Percentiles rank a stretch among this genome's conserved stretches.
These are phyloP conservation scores for Dolichallabes microphthalmus DNA, from an alignment of 2,113 vertebrate genomes.

Conservation along the genomic window DNA sequence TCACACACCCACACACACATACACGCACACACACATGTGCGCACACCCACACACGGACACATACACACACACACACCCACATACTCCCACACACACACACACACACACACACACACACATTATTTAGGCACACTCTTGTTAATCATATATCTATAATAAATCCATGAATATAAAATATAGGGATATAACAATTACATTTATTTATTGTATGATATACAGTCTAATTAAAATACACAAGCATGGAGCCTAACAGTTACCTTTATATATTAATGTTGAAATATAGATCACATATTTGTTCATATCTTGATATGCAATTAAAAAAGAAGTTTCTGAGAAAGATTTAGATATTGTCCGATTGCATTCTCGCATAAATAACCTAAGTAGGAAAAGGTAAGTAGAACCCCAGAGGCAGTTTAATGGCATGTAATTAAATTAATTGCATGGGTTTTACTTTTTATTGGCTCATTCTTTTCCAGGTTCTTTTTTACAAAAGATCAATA, in stretches of 20 bases:
- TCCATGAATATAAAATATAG: not conserved
- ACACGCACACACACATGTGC: not conserved
- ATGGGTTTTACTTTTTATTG: conserved; percentile 48
- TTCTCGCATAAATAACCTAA: conserved; percentile 47
- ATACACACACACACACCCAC: not conserved
- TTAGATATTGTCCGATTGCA: conserved; percentile 28
- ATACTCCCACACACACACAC: not conserved
- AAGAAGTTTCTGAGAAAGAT: not conserved
- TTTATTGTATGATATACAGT: not conserved
- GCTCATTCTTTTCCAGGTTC: conserved; percentile 48
- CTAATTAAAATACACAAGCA: not conserved
- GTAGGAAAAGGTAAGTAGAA: conserved; percentile 44
- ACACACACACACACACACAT: not conserved
- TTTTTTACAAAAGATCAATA: conserved; percentile 51
- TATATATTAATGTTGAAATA: not conserved
- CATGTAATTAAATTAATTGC: conserved; percentile 58
- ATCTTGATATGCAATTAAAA: too few species aligned
- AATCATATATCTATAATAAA: not conserved
- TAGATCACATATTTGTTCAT: conserved; percentile 1
- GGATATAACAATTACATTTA: not conserved
- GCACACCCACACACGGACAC: not conserved
- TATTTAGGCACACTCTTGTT: not conserved
- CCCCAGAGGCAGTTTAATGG: conserved; percentile 46
- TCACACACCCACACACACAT: not conserved
- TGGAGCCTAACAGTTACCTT: not conserved